Percentiles rank a stretch among this genome's conserved stretches.
Conservation (phyloP, 2,888 invertebrate species). For the Bombylius discolor region DNA sequence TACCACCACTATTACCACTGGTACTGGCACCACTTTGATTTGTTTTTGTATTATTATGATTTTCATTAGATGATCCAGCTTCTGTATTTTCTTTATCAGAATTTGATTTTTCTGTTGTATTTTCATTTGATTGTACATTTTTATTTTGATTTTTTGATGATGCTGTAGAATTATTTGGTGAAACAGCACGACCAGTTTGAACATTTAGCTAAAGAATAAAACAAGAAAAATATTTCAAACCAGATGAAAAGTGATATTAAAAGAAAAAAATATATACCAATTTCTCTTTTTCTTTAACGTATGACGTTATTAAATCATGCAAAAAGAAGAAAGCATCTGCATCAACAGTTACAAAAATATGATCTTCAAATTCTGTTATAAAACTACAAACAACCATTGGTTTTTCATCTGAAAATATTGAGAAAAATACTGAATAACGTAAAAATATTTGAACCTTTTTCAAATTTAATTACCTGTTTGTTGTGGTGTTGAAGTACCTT, state of each 20-base stretch:
- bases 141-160: slow-evolving; percentile 23
- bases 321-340: slow-evolving; percentile 97
- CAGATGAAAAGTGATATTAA: neutral
- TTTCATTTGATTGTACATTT: slow-evolving; percentile 27
- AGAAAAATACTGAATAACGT: too few species aligned
- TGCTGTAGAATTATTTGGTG: slow-evolving; percentile 26
- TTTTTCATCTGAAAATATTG: slow-evolving; percentile 48
- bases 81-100: neutral
- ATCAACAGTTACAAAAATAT: slow-evolving; percentile 95
- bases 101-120: slow-evolving; percentile 23
- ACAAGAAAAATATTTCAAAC: too few species aligned
- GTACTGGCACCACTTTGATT: neutral
- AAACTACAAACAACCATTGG: slow-evolving; percentile 92
- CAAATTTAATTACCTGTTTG: slow-evolving; percentile 39
- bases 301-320: slow-evolving; percentile 92
- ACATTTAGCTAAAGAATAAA: slow-evolving; percentile 24
- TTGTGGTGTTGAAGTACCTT: slow-evolving; percentile 59
- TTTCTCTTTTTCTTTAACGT: slow-evolving; percentile 85
- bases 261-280: slow-evolving; percentile 43
- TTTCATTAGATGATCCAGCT: neutral
- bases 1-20: slow-evolving; percentile 1
- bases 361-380: slow-evolving; percentile 96
- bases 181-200: slow-evolving; percentile 32
- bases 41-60: neutral
- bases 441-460: neutral